Conservation (phyloP, 2,797 vertebrate genomes). For the Remorina albescens region DNA sequence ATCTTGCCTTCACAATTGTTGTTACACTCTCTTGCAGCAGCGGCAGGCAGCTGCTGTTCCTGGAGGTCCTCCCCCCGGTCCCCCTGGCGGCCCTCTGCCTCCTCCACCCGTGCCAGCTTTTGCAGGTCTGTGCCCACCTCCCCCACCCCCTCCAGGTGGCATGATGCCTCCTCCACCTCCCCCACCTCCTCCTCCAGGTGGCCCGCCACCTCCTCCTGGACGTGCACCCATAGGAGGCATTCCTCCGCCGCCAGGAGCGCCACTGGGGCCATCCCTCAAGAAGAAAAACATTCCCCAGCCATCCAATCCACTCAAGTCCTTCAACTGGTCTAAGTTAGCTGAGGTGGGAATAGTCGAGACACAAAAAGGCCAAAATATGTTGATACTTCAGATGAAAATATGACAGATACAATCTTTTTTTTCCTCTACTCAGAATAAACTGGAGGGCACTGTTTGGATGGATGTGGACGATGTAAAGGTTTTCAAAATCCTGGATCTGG, state of each 20-base stretch:
- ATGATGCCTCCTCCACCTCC: slow-evolving; percentile 86
- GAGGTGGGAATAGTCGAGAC: slow-evolving; percentile 85
- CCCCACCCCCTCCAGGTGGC: slow-evolving; percentile 83
- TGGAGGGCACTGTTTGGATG: slow-evolving; percentile 94
- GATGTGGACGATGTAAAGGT: slow-evolving; percentile 94
- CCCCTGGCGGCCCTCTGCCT: slow-evolving; percentile 85
- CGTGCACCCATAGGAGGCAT: slow-evolving; percentile 86
- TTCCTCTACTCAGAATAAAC: slow-evolving; percentile 89
- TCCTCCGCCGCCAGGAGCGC: slow-evolving; percentile 91
- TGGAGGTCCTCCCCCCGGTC: slow-evolving; percentile 83
- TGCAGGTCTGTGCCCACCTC: slow-evolving; percentile 68
- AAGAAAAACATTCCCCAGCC: slow-evolving; percentile 97
- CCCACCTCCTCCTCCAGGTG: slow-evolving; percentile 87
- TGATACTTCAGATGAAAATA: neutral
- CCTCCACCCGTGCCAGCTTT: slow-evolving; percentile 79
- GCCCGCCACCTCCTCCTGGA: slow-evolving; percentile 90
- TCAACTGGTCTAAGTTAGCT: slow-evolving; percentile 97
- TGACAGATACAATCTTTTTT: neutral
- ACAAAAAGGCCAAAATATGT: neutral
- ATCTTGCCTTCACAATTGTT: no score
- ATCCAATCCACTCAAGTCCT: slow-evolving; percentile 94
- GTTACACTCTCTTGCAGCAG: slow-evolving; percentile 39
- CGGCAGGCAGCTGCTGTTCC: slow-evolving; percentile 82
- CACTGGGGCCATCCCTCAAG: slow-evolving; percentile 87
- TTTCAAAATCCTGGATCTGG: slow-evolving; percentile 95